Evolutionary conservation across 2,797 vertebrate species (phyloP), one percentile per base, ranked within the genome.

Genomic region (Poecile montanus): DNA sequence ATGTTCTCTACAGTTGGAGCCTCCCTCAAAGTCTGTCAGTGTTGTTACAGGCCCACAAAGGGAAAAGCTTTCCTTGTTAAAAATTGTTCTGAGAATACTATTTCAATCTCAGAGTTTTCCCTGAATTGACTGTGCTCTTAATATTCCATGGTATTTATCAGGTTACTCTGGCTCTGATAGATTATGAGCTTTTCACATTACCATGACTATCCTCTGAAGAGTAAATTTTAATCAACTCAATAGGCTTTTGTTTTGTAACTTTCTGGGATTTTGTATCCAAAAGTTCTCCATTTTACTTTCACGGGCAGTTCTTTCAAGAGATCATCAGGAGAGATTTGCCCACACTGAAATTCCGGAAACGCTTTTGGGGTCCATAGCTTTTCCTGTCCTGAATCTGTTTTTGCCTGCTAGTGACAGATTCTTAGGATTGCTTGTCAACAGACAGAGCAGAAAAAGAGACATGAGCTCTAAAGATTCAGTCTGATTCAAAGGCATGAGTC

Each of bases 361-460:
- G 7, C 72, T 93, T 90, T 18, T 67, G 61, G 93, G 58, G 54
- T 95, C 71, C 78, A 10, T 66, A 48, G 85, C 54, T 95, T 93
- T 92, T 92, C 79, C 68, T 80, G 25, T 78, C 51, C 26, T 5
- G 5, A 74, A 93, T 92, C 94, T 94, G 72, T 88, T 96, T 95
- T 85, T 89, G 38, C 34, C 42, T 58, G 6, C 75, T 75, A 75
- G 88, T 91, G 93, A 71, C 68, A 93, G 65, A 94, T 93, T 92
- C 86, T 87, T 92, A 85, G 78, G 47, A 83, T 92, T 71, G 44
- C 89, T 88, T 92, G 94, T 91, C 88, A 92, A 38, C 20, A 4
- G 75, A 44, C 48, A 80, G 67, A 71, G 65, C 7, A 7, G 44
- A 51, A 93, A 94, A 91, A 77, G 8, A 94, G 81, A 73, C 25